Conservation (phyloP, 2,113 vertebrate genomes). For the Gavia stellata region DNA sequence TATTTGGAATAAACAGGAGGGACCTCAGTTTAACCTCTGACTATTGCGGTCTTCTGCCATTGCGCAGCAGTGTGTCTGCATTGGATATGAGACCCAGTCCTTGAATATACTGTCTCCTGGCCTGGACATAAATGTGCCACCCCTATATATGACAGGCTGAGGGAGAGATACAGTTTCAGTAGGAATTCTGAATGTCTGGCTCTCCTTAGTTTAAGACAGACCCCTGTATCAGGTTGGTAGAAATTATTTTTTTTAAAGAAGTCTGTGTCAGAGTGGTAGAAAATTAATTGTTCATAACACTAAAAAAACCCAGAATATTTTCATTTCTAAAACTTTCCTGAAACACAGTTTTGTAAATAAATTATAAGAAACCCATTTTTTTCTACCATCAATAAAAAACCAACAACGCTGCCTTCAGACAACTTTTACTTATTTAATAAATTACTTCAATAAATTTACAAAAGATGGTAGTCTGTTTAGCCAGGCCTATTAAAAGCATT, state of each 20-base stretch:
- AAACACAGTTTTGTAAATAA: background rate
- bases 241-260: background rate
- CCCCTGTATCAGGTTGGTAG: background rate
- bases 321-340: background rate
- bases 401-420: constrained; percentile 29
- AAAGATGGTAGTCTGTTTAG: constrained; percentile 76
- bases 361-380: background rate
- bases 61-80: background rate
- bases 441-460: constrained; percentile 72
- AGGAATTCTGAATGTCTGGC: constrained; percentile 14
- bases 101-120: background rate
- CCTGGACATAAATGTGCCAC: background rate
- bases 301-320: background rate
- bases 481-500: constrained; percentile 77
- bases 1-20: background rate
- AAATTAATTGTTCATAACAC: background rate
- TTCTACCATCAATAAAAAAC: constrained; percentile 35
- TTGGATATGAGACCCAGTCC: background rate
- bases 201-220: background rate
- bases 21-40: constrained; percentile 10
- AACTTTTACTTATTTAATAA: constrained; percentile 66
- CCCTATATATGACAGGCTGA: background rate
- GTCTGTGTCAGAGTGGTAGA: background rate
- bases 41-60: background rate
- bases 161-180: background rate